A percentile compares a stretch with the other conserved stretches of the same genome.
These are phyloP conservation scores for Dorcus hopei DNA, from an alignment of 2,888 invertebrate species.

Conservation along the genomic window DNA sequence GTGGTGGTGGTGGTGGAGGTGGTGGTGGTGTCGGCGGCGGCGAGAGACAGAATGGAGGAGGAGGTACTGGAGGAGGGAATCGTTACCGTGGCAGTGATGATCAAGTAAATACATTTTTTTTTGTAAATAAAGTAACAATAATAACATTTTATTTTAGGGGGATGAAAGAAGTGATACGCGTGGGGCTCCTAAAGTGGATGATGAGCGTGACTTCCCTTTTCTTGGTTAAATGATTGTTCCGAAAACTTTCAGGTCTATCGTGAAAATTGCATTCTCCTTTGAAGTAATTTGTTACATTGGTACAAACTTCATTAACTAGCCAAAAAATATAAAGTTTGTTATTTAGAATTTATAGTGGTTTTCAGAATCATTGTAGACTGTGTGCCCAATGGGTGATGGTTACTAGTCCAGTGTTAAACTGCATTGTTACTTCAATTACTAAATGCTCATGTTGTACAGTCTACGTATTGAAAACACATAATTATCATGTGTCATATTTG, in stretches of 20 bases:
- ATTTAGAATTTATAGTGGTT: conserved; percentile 29
- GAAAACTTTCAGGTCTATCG: conserved; percentile 24
- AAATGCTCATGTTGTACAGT: conserved; percentile 28
- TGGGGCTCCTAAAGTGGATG: conserved; percentile 83
- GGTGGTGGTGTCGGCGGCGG: background rate
- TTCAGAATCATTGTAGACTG: conserved; percentile 41
- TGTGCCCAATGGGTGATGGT: conserved; percentile 39
- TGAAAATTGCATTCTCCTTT: conserved; percentile 30
- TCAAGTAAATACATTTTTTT: conserved; percentile 18
- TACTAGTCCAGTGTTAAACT: conserved; percentile 46
- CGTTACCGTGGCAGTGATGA: conserved; percentile 24
- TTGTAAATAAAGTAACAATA: background rate
- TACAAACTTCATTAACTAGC: conserved; percentile 42
- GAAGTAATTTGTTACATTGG: conserved; percentile 42
- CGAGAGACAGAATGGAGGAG: conserved; percentile 39
- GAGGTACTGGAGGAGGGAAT: conserved; percentile 36
- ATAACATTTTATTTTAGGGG: conserved; percentile 9
- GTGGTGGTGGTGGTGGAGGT: conserved; percentile 8
- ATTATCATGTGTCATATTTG: background rate
- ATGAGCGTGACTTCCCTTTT: conserved; percentile 93
- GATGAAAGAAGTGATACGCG: conserved; percentile 23
- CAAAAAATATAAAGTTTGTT: conserved; percentile 28
- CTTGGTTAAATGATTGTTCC: conserved; percentile 63
- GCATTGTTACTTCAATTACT: conserved; percentile 28
- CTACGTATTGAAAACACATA: conserved; percentile 13